Percentiles rank a stretch among this genome's conserved stretches.
Evolutionary conservation across 2,797 vertebrate genomes (phyloP).

Genomic region (Rousettus madagascariensis): DNA sequence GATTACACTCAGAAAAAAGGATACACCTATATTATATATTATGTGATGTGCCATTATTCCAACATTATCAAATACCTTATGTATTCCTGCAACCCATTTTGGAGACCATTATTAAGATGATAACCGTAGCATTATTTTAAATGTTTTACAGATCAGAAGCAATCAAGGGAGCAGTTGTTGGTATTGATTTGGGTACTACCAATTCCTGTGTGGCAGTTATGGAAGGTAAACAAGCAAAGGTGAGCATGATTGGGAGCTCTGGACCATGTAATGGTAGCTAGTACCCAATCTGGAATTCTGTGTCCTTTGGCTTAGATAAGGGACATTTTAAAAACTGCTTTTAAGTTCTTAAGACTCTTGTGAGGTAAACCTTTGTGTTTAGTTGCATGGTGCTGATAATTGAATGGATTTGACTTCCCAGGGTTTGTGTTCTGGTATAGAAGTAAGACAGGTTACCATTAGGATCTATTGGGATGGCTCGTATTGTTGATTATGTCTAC

Average conservation of each 20-base stretch:
- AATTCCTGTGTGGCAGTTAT: constrained; percentile 99
- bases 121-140: background rate
- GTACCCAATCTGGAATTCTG: background rate
- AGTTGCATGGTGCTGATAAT: constrained; percentile 13
- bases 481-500: background rate
- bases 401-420: background rate
- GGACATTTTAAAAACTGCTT: background rate
- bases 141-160: constrained; percentile 92
- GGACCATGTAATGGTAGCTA: background rate
- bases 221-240: constrained; percentile 99
- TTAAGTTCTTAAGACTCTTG: background rate
- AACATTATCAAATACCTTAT: background rate
- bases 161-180: constrained; percentile 95
- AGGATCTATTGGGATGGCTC: background rate
- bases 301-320: background rate
- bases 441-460: background rate
- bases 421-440: background rate
- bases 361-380: background rate
- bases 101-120: background rate
- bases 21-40: background rate
- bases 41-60: background rate
- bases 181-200: constrained; percentile 98
- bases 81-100: background rate
- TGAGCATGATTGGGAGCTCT: constrained; percentile 75
- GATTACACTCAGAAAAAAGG: background rate